Conservation (phyloP, 2,797 vertebrate genomes). For the Anabacerthia variegaticeps region DNA sequence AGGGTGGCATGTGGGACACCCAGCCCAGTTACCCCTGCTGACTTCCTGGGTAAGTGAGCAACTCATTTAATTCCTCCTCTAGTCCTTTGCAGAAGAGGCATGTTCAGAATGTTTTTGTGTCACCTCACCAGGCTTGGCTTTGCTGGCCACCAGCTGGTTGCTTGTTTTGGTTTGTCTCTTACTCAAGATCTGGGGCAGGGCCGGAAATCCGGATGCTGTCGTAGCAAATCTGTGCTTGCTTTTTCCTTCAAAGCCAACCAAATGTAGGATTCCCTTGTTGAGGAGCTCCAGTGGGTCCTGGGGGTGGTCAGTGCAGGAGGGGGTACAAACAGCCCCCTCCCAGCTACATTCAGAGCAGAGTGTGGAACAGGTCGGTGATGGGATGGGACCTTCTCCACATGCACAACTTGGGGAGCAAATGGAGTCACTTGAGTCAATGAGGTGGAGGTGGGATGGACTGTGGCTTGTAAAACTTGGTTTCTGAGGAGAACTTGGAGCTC, state of each 20-base stretch:
- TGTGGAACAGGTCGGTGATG: background rate
- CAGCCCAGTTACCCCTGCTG: background rate
- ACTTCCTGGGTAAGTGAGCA: background rate
- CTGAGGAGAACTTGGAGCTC: background rate
- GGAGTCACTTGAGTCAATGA: background rate
- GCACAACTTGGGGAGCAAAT: background rate
- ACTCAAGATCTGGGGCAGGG: rapidly evolving
- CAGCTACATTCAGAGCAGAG: background rate
- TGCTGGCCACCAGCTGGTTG: background rate
- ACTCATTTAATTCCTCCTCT: background rate
- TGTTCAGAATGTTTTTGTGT: background rate
- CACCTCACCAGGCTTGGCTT: background rate
- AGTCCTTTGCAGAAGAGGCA: background rate
- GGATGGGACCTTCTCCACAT: background rate
- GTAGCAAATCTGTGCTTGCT: background rate
- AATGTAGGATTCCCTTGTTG: background rate
- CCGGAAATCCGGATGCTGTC: background rate
- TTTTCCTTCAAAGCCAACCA: background rate
- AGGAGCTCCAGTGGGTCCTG: background rate
- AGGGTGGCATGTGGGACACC: background rate
- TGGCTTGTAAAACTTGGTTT: background rate
- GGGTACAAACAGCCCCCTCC: background rate
- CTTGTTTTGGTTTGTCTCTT: background rate
- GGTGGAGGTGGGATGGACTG: background rate
- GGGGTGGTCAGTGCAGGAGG: background rate